phyloP scores from a whole-genome alignment of 2,113 vertebrate species.

The Zeus faber region DNA sequence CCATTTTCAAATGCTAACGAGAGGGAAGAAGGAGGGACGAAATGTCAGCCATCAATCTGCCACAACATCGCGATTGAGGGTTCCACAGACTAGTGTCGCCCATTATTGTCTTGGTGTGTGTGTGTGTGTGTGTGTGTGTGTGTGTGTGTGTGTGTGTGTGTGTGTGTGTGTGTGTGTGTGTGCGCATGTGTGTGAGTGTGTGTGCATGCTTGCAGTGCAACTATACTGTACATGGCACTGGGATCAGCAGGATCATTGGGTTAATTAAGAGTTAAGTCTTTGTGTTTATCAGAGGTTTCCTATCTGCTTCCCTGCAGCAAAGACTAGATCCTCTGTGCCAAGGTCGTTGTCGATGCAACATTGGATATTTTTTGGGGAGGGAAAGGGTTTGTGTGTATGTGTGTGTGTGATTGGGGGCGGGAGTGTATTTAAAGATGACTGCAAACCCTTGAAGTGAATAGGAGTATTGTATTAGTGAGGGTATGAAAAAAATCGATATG shows the following conservation, averaged over 20 bases:
- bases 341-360: too few relatives aligned
- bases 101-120: constrained; percentile 1
- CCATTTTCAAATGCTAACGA: constrained; percentile 20
- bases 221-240: neutral
- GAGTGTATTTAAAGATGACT: too few relatives aligned
- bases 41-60: constrained; percentile 17
- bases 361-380: too few relatives aligned
- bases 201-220: neutral
- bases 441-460: too few relatives aligned
- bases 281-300: constrained; percentile 45
- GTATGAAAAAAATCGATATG: too few relatives aligned
- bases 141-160: constrained; percentile 12
- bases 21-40: constrained; percentile 1
- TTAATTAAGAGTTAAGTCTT: constrained; percentile 57
- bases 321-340: neutral
- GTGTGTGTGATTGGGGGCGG: neutral
- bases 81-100: constrained; percentile 7
- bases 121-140: constrained; percentile 3
- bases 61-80: neutral
- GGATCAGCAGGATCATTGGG: constrained; percentile 39
- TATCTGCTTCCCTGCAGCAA: constrained; percentile 10
- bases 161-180: constrained; percentile 7
- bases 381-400: too few relatives aligned
- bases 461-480: too few relatives aligned
- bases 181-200: neutral